A percentile compares a stretch with the other conserved stretches of the same genome.
Evolutionary conservation across 2,113 vertebrate genomes (phyloP).

Genomic region (Phaethornis superciliosus): DNA sequence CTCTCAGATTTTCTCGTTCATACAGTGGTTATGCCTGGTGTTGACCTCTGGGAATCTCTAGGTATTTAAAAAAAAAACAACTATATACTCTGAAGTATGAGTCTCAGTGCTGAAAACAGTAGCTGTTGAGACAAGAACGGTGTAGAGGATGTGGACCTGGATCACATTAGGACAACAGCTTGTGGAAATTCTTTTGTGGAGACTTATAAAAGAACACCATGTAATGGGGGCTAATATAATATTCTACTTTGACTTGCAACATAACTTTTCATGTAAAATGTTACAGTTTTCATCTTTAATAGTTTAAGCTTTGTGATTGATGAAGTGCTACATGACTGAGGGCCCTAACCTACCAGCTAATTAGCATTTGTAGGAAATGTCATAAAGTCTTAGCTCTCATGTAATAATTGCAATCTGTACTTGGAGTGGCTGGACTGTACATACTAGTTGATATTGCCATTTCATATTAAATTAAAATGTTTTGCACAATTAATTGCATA

Average conservation of each 20-base stretch:
- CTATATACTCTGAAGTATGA: neutral
- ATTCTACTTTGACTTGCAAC: conserved; percentile 29
- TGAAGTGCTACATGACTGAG: conserved; percentile 63
- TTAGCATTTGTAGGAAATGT: conserved; percentile 61
- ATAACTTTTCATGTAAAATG: conserved; percentile 52
- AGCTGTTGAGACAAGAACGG: neutral
- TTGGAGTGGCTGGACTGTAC: neutral
- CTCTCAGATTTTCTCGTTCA: neutral
- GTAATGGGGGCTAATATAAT: conserved; percentile 27
- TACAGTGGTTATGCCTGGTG: neutral
- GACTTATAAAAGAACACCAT: neutral
- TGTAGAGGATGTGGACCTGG: neutral
- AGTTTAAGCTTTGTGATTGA: conserved; percentile 57
- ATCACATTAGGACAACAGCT: conserved; percentile 50
- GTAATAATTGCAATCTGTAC: conserved; percentile 40
- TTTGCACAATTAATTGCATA: neutral
- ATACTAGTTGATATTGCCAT: neutral
- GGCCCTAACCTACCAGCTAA: conserved; percentile 54
- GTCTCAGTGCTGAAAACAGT: neutral
- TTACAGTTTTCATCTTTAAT: conserved; percentile 66
- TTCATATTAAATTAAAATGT: neutral
- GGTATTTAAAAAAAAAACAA: neutral
- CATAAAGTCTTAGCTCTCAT: conserved; percentile 55
- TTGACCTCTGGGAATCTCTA: neutral
- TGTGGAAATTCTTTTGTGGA: conserved; percentile 35